phyloP scores from a whole-genome alignment of 2,113 vertebrate species.

The Clinocottus analis region DNA sequence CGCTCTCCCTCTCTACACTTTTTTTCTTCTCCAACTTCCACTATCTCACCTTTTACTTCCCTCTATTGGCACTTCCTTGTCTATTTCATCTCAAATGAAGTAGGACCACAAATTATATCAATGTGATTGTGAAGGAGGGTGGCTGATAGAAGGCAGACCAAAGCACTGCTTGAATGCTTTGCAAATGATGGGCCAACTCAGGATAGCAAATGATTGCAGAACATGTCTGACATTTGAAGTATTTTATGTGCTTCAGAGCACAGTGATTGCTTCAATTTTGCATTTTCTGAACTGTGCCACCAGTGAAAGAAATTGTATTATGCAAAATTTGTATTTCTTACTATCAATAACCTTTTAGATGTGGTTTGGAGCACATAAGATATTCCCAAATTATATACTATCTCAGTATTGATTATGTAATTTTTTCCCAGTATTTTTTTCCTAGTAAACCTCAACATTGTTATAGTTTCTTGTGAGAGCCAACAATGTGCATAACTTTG shows the following conservation, averaged over 20 bases:
- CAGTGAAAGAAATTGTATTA: slow-evolving; percentile 40
- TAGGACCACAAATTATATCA: slow-evolving; percentile 49
- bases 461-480: not conserved
- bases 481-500: slow-evolving; percentile 4
- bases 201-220: slow-evolving; percentile 55
- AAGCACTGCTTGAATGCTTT: slow-evolving; percentile 53
- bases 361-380: slow-evolving; percentile 16
- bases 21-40: not conserved
- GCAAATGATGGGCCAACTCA: slow-evolving; percentile 55
- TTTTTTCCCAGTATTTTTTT: slow-evolving; percentile 3
- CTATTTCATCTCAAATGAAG: slow-evolving; percentile 61
- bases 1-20: slow-evolving; percentile 6
- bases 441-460: not conserved
- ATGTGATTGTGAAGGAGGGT: slow-evolving; percentile 26
- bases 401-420: not conserved
- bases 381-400: slow-evolving; percentile 13
- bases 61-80: slow-evolving; percentile 35
- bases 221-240: slow-evolving; percentile 65
- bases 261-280: slow-evolving; percentile 59
- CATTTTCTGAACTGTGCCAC: slow-evolving; percentile 53
- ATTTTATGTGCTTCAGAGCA: slow-evolving; percentile 52
- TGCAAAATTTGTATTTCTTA: slow-evolving; percentile 25
- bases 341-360: slow-evolving; percentile 25
- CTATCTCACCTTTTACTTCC: slow-evolving; percentile 25
- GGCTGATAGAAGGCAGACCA: slow-evolving; percentile 47